Conservation (phyloP, 2,113 vertebrate species). For the Scortum barcoo region DNA sequence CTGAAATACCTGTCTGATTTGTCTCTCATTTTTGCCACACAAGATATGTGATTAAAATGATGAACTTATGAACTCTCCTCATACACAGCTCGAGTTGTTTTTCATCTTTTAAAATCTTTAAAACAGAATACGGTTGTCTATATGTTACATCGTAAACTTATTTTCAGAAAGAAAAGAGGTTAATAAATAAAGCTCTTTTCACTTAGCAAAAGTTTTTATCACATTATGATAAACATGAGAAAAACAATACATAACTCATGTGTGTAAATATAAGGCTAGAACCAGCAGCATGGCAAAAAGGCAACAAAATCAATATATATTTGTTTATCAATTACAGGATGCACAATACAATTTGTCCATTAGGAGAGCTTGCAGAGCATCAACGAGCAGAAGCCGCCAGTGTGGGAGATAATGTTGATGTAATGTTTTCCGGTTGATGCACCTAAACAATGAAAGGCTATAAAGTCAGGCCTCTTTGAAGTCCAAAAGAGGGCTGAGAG, state of each 20-base stretch:
- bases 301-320: background rate
- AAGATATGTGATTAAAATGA: constrained; percentile 13
- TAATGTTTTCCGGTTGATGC: too few relatives aligned
- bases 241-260: background rate
- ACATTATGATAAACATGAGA: background rate
- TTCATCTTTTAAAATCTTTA: constrained; percentile 5
- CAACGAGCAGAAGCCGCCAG: too few relatives aligned
- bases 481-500: too few relatives aligned
- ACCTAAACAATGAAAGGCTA: too few relatives aligned
- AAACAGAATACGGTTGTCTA: background rate
- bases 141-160: too few relatives aligned
- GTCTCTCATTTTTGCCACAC: background rate
- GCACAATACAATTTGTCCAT: too few relatives aligned
- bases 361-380: too few relatives aligned
- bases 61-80: background rate
- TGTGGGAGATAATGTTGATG: too few relatives aligned
- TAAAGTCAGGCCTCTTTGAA: too few relatives aligned
- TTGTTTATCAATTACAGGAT: too few relatives aligned
- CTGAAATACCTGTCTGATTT: constrained; percentile 21
- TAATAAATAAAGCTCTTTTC: background rate
- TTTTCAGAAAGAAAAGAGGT: background rate
- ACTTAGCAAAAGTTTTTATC: background rate
- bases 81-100: background rate
- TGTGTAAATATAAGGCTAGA: too few relatives aligned
- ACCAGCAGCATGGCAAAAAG: background rate